phyloP scores from a whole-genome alignment of 2,113 vertebrate genomes.

The Zosterops hypoxanthus region DNA sequence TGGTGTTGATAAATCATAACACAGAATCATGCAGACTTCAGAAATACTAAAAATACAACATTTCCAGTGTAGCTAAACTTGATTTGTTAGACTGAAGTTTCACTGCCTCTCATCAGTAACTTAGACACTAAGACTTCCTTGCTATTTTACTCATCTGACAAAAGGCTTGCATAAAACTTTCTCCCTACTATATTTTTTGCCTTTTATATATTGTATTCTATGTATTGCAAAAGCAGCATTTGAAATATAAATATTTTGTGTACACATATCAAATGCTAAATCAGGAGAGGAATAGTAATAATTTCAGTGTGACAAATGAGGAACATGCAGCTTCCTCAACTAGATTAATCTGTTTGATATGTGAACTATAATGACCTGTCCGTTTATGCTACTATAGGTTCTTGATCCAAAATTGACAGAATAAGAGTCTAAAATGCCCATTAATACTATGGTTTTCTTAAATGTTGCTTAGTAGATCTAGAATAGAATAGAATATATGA shows the following conservation, averaged over 20 bases:
- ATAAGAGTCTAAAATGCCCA: neutral
- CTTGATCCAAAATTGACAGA: neutral
- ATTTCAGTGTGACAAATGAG: slow-evolving; percentile 24
- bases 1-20: neutral
- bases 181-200: neutral
- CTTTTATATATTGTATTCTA: neutral
- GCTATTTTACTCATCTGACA: neutral
- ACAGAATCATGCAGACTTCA: neutral
- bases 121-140: neutral
- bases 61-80: neutral
- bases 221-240: neutral
- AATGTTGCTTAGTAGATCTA: neutral
- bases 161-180: neutral
- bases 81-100: neutral
- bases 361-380: neutral
- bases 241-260: neutral
- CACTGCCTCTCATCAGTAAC: neutral
- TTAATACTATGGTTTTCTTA: neutral
- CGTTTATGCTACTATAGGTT: neutral
- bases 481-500: neutral
- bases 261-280: neutral
- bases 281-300: slow-evolving; percentile 13
- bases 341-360: neutral
- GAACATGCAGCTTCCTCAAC: neutral
- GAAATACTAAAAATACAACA: neutral